Evolutionary conservation across 2,888 invertebrate genomes (phyloP).

Genomic region (Nineta flava): DNA sequence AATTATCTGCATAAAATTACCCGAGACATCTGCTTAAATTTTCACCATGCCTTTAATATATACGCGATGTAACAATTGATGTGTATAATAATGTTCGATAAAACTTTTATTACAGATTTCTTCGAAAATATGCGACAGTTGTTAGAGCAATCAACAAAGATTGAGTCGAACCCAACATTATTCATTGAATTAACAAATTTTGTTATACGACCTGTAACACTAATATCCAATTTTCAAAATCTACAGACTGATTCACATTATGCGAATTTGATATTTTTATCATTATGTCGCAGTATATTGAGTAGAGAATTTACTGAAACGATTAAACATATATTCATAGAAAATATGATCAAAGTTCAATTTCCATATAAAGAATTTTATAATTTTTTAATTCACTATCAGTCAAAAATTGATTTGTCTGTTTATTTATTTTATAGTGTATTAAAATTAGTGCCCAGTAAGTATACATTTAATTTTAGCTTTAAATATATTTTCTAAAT

Average conservation of each 20-base stretch:
- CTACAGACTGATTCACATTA: slow-evolving; percentile 29
- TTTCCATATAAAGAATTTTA: slow-evolving; percentile 34
- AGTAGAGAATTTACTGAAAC: slow-evolving; percentile 48
- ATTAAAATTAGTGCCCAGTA: slow-evolving; percentile 6
- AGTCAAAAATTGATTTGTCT: slow-evolving; percentile 9
- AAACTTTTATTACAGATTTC: slow-evolving; percentile 38
- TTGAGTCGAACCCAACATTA: slow-evolving; percentile 33
- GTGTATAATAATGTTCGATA: too few species aligned
- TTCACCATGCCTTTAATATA: too few species aligned
- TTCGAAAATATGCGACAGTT: slow-evolving; percentile 54
- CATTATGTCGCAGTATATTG: slow-evolving; percentile 50
- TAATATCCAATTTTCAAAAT: slow-evolving; percentile 22
- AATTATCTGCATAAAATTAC: too few species aligned
- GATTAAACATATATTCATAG: slow-evolving; percentile 51
- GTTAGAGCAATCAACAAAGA: slow-evolving; percentile 32
- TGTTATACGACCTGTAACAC: slow-evolving; percentile 53
- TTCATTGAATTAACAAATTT: slow-evolving; percentile 58
- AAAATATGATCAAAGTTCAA: slow-evolving; percentile 38
- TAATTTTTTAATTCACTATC: slow-evolving; percentile 21
- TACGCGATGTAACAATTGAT: too few species aligned
- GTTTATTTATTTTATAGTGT: slow-evolving; percentile 6
- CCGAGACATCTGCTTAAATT: too few species aligned
- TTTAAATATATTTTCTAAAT: too few species aligned
- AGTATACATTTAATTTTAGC: background rate
- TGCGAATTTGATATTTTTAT: slow-evolving; percentile 32